Evolutionary conservation across 2,888 invertebrate species (phyloP).

Genomic region (Idaea aversata): DNA sequence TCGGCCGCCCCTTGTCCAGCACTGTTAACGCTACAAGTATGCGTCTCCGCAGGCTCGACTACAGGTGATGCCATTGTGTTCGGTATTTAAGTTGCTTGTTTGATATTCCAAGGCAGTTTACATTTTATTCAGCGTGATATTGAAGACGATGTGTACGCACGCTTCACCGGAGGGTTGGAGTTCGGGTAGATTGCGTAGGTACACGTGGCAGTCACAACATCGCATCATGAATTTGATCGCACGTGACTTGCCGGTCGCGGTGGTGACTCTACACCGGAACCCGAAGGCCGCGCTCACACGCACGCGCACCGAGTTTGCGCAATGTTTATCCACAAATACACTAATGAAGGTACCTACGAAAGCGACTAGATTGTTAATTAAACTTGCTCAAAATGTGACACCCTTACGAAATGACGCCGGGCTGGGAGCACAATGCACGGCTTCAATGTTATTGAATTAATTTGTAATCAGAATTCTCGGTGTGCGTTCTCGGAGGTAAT

Average conservation of each 20-base stretch:
- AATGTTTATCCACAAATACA: slow-evolving; percentile 79
- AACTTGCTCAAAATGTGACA: slow-evolving; percentile 80
- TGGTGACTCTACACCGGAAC: slow-evolving; percentile 29
- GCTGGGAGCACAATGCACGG: slow-evolving; percentile 74
- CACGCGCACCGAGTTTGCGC: slow-evolving; percentile 60
- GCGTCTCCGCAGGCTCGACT: slow-evolving; percentile 72
- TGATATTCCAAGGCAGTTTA: slow-evolving; percentile 79
- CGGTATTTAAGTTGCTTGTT: slow-evolving; percentile 79
- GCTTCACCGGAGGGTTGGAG: slow-evolving; percentile 20
- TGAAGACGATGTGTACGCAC: slow-evolving; percentile 37
- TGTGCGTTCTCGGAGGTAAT: slow-evolving; percentile 69
- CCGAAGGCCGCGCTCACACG: slow-evolving; percentile 53
- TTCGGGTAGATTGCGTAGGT: slow-evolving; percentile 27
- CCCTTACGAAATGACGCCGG: slow-evolving; percentile 75
- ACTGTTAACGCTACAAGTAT: slow-evolving; percentile 75
- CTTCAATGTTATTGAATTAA: slow-evolving; percentile 78
- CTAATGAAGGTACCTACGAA: slow-evolving; percentile 80
- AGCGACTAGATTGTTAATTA: slow-evolving; percentile 81
- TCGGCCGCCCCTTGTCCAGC: slow-evolving; percentile 67
- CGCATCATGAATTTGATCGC: slow-evolving; percentile 37
- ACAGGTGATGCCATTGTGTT: slow-evolving; percentile 77
- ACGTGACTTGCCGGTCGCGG: slow-evolving; percentile 44
- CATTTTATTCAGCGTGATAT: slow-evolving; percentile 69
- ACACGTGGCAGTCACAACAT: slow-evolving; percentile 40
- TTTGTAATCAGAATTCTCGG: slow-evolving; percentile 77